phyloP scores from a whole-genome alignment of 2,797 vertebrate species.

The Channa striata region DNA sequence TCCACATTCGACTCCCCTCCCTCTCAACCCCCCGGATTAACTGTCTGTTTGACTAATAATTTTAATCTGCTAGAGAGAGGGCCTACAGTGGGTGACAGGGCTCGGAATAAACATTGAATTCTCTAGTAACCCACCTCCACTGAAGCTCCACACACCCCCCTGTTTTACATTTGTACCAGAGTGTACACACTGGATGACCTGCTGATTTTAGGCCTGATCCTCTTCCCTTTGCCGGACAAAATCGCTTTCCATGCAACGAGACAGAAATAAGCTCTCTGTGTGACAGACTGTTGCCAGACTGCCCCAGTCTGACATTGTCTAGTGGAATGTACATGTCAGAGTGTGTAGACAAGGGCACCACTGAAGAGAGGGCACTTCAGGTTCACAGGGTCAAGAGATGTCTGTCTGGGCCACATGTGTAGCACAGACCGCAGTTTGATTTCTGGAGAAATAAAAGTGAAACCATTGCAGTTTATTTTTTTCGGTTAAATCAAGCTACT shows the following conservation, averaged over 20 bases:
- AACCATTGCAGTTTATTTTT: too few relatives aligned
- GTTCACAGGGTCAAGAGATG: slow-evolving; percentile 79
- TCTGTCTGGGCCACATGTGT: slow-evolving; percentile 75
- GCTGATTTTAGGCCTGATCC: background rate
- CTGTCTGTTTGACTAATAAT: slow-evolving; percentile 90
- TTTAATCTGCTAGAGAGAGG: slow-evolving; percentile 86
- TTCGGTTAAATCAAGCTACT: background rate
- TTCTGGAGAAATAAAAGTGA: background rate
- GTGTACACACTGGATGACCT: slow-evolving; percentile 5
- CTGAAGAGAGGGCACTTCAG: slow-evolving; percentile 63
- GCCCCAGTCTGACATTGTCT: slow-evolving; percentile 74
- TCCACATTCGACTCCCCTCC: slow-evolving; percentile 87
- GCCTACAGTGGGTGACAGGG: slow-evolving; percentile 78
- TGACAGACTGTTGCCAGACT: slow-evolving; percentile 81
- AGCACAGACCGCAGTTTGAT: slow-evolving; percentile 22
- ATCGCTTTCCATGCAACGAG: slow-evolving; percentile 35
- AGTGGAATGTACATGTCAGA: slow-evolving; percentile 82
- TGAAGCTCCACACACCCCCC: slow-evolving; percentile 1
- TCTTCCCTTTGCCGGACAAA: slow-evolving; percentile 23
- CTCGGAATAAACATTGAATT: slow-evolving; percentile 90
- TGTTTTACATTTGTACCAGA: slow-evolving; percentile 16
- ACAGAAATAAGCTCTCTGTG: slow-evolving; percentile 54
- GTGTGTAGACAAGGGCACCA: slow-evolving; percentile 69
- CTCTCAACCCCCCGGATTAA: slow-evolving; percentile 78
- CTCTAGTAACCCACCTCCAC: slow-evolving; percentile 25